phyloP scores from a whole-genome alignment of 2,113 vertebrate genomes.

The Antigone vipio region DNA sequence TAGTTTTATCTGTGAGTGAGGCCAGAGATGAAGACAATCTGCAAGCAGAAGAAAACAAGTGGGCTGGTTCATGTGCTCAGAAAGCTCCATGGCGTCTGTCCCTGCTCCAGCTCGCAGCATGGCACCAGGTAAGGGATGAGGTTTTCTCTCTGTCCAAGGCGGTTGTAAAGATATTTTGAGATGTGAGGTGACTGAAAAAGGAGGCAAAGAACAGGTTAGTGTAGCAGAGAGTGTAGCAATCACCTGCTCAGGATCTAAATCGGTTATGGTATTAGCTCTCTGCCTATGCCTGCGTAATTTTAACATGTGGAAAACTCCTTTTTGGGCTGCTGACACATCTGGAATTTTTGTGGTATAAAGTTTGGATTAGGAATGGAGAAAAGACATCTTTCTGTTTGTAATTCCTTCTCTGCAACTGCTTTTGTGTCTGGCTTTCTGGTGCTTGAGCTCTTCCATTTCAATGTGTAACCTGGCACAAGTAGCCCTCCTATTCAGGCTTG shows the following conservation, averaged over 20 bases:
- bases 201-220: background rate
- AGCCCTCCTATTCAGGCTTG: background rate
- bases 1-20: background rate
- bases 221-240: background rate
- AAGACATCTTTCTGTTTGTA: background rate
- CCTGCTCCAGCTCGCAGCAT: background rate
- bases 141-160: background rate
- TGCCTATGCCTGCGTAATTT: background rate
- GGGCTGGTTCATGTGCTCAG: background rate
- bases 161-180: background rate
- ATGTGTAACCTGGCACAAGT: background rate
- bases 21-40: background rate
- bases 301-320: background rate
- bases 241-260: background rate
- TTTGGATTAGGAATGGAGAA: background rate
- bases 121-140: background rate
- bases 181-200: background rate
- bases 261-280: background rate
- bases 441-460: background rate
- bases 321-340: background rate
- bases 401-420: background rate
- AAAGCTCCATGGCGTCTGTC: rapidly evolving
- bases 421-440: background rate
- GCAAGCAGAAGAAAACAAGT: background rate
- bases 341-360: background rate